phyloP scores from a whole-genome alignment of 2,797 vertebrate genomes.

The Adrianichthys oophorus region DNA sequence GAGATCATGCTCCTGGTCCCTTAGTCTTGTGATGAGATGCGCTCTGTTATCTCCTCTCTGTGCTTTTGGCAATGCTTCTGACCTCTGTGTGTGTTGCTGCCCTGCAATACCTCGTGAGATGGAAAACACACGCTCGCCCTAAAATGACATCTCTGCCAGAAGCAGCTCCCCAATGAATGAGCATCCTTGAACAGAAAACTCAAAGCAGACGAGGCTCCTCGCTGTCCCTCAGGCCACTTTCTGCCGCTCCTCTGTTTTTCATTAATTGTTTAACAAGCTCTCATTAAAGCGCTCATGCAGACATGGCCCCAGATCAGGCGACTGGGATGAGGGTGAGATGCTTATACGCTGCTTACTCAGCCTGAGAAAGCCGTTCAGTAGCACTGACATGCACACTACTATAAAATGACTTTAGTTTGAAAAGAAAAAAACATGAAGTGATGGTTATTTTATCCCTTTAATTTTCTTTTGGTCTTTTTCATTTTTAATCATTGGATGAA shows the following conservation, averaged over 20 bases:
- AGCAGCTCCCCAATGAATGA: constrained; percentile 65
- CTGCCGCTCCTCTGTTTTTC: constrained; percentile 61
- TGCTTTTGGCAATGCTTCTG: constrained; percentile 13
- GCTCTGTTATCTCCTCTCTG: constrained; percentile 22
- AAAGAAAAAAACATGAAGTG: neutral
- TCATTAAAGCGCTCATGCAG: constrained; percentile 46
- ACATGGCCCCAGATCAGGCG: constrained; percentile 7
- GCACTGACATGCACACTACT: too few relatives aligned
- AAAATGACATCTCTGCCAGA: constrained; percentile 48
- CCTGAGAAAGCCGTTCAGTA: too few relatives aligned
- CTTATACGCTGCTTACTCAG: neutral
- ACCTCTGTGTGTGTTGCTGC: constrained; percentile 5
- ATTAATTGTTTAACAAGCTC: constrained; percentile 66
- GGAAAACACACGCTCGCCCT: constrained; percentile 37
- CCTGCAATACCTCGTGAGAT: constrained; percentile 48
- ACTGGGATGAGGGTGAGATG: neutral
- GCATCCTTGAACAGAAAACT: constrained; percentile 67
- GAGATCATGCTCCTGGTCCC: constrained; percentile 15
- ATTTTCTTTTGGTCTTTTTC: too few relatives aligned
- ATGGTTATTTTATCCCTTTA: too few relatives aligned
- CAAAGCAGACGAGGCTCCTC: constrained; percentile 51
- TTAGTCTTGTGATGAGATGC: constrained; percentile 54
- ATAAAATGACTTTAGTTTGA: too few relatives aligned
- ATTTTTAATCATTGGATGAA: too few relatives aligned
- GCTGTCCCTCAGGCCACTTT: constrained; percentile 53